Base-by-base conservation (phyloP, 2,888 invertebrate genomes). In the Drosophila nr. perissopoda region DNA sequence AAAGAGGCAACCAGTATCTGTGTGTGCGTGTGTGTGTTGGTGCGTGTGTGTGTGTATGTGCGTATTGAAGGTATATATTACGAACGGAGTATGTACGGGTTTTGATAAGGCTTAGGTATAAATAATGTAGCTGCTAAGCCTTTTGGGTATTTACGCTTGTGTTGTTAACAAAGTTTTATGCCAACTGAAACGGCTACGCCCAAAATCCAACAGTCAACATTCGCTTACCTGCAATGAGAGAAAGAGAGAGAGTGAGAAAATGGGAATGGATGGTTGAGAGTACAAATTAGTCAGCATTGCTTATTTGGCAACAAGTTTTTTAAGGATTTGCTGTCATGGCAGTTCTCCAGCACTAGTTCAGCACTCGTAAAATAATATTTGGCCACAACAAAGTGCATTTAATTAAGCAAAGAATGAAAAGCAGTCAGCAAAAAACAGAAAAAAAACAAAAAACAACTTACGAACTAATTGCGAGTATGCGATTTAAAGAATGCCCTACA, bases 141-240 rank as follows among this genome's bases (percentile, higher is more conserved):
- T 73, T 85, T 88, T 85, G 90, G 90, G 89, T 85, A 89, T 85
- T 85, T 85, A 88, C 90, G 90, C 80, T 88, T 72, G 65, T 85
- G 82, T 89, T 82, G 88, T 74, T 77, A 82, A 80, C 82, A 77
- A 85, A 85, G 64, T 85, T 88, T 75, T 72, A 65, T 65, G 73
- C 67, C 66, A 70, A 70, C 66, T 58, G 48, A 56, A 62, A n/a
- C 56, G 59, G 29, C 59, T 33, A 36, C 40, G 49, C 5, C 48
- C 59, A 60, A 60, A 25, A 46, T 16, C 25, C 46, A 16, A 54
- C 59, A 60, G 34, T 60, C 68, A 68, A 69, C 61, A 42, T 51
- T 58, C 53, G 71, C 75, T 80, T 80, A 80, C 80, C 80, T 80
- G 82, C 25, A 82, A 80, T 33, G 67, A 80, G 46, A 78, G 8